These are phyloP conservation scores for Epizoanthus rinbou DNA, from an alignment of 92 coral and sea anemone species.

Conservation along the genomic window DNA sequence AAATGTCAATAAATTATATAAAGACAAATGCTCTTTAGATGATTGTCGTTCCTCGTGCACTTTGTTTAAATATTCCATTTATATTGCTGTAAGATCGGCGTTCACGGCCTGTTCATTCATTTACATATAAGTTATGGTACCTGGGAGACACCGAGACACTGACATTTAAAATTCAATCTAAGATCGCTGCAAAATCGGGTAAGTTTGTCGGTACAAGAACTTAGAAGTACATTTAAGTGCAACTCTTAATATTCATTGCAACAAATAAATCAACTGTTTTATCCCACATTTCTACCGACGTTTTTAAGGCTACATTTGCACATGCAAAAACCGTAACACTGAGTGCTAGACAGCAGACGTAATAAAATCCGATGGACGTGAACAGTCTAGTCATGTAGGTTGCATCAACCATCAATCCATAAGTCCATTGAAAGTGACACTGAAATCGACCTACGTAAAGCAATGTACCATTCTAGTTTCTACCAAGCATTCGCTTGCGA, in stretches of 20 bases:
- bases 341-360: too few relatives aligned
- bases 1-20: constrained; percentile 2
- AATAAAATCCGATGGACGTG: too few relatives aligned
- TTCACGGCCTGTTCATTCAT: background rate
- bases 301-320: too few relatives aligned
- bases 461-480: background rate
- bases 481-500: too few relatives aligned
- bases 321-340: too few relatives aligned
- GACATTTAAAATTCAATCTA: background rate
- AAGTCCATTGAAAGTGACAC: background rate
- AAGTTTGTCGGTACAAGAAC: background rate
- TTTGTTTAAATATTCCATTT: background rate
- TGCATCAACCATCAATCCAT: background rate
- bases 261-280: too few relatives aligned
- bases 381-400: too few relatives aligned
- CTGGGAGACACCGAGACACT: too few relatives aligned
- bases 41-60: background rate
- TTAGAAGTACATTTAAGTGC: too few relatives aligned
- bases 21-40: constrained; percentile 6
- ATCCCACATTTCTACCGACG: too few relatives aligned
- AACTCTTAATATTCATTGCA: too few relatives aligned
- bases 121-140: background rate
- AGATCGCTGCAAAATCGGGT: constrained; percentile 18
- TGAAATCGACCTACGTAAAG: background rate
- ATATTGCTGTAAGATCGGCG: too few relatives aligned